Base-by-base conservation (phyloP, 2,113 vertebrate species). In the Gnathonemus echidnorhynchus region DNA sequence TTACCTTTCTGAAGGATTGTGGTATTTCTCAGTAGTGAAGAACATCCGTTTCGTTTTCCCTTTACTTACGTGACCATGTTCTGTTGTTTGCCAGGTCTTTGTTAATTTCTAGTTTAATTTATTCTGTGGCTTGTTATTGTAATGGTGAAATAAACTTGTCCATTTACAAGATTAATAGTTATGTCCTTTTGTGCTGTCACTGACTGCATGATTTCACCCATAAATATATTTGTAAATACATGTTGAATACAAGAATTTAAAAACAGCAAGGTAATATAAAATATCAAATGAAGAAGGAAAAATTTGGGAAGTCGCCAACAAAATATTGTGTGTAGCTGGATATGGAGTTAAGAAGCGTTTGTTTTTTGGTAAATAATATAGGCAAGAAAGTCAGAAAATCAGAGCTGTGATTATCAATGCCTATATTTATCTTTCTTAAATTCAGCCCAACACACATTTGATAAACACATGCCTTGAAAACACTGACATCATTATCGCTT, bases 101-200 rank as follows among this genome's bases (percentile, higher is more conserved):
- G 10, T 66, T 66, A 3, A 77, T 93, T 80, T 95, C 96, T 96
- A 97, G 96, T 96, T 96, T 96, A 95, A 93, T 95, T 96, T 96
- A 95, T 95, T 97, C 96, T 95, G 95, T 94, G 95, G 97, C 97
- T 98, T 92, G 97, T 98, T 98, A 96, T 97, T 97, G 98, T 95
- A 96, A 97, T 95, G 96, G 97, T 97, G 96, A 98, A 99, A 99
- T 99, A 99, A 99, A 97, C 98, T 97, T 98, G 98, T 98, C 97
- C 97, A 96, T 96, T 96, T 95, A 94, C 95, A 96, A 95, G 93
- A 66, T 86, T 17, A 48, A 48, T 70, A 85, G 83, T 56, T 19
- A 85, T 10, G 39, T 85, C 45, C 39, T 48, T 85, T 85, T 85
- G 9, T 48, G 15, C 7, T n/a, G 42, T n/a, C 45, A 48, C 21